Evolutionary conservation across 2,888 invertebrate genomes (phyloP).

Genomic region (Deilephila porcellus): DNA sequence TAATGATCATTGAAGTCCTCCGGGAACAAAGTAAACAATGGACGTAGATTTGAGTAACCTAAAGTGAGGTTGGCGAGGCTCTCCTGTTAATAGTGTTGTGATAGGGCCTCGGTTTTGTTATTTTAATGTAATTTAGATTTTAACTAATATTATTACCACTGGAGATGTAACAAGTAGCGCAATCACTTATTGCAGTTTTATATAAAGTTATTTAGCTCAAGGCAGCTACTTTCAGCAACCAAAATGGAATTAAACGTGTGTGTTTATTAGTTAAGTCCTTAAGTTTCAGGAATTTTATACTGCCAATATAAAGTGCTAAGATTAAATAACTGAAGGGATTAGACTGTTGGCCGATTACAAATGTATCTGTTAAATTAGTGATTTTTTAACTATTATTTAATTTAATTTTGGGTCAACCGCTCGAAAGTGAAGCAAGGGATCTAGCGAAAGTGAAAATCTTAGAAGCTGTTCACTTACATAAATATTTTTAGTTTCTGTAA

Average conservation of each 20-base stretch:
- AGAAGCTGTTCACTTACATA: background rate
- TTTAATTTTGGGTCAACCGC: no score
- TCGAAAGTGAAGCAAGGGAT: no score
- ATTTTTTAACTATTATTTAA: no score
- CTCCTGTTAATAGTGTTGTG: background rate
- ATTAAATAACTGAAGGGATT: no score
- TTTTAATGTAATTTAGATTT: slow-evolving; percentile 19
- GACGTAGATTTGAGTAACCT: slow-evolving; percentile 6
- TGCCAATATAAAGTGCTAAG: no score
- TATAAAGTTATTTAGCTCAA: background rate
- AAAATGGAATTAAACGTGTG: no score
- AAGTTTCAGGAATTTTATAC: no score
- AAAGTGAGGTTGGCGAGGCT: slow-evolving; percentile 2
- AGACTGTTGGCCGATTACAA: background rate
- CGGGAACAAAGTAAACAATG: slow-evolving; percentile 18
- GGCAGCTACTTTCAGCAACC: no score
- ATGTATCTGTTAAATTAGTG: background rate
- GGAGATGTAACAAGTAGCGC: background rate
- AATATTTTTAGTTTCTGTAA: no score
- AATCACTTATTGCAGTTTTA: background rate
- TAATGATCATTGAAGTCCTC: slow-evolving; percentile 22
- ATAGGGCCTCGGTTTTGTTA: slow-evolving; percentile 3
- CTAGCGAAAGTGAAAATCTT: no score
- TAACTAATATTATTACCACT: background rate
- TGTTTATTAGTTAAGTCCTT: no score